phyloP scores from a whole-genome alignment of 1,140 invertebrate genomes.

The Papilio helenus region DNA sequence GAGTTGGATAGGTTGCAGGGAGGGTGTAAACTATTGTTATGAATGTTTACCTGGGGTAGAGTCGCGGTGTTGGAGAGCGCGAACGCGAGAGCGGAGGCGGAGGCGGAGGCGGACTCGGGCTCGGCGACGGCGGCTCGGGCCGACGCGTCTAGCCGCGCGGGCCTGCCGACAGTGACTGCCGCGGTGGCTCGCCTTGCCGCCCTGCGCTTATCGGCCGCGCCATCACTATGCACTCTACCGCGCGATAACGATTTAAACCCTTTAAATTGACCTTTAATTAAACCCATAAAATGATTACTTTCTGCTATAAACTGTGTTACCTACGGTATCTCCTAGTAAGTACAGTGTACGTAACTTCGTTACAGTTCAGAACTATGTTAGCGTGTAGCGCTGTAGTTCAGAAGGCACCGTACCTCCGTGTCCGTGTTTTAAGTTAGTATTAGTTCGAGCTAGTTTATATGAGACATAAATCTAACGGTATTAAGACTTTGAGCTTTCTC shows the following conservation, averaged over 20 bases:
- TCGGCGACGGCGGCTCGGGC: constrained; percentile 52
- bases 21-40: constrained; percentile 29
- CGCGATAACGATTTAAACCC: constrained; percentile 70
- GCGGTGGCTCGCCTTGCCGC: constrained; percentile 54
- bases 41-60: constrained; percentile 67
- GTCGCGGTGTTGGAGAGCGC: constrained; percentile 48
- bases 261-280: constrained; percentile 53
- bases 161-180: constrained; percentile 73
- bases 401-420: background rate
- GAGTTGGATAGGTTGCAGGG: constrained; percentile 38
- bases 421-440: background rate
- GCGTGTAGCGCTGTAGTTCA: constrained; percentile 8
- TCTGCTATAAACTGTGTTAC: constrained; percentile 25
- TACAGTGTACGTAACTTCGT: constrained; percentile 26
- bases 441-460: constrained; percentile 9
- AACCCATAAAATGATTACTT: constrained; percentile 33
- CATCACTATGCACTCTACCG: constrained; percentile 66
- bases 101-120: constrained; percentile 40
- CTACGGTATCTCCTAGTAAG: background rate
- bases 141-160: constrained; percentile 73
- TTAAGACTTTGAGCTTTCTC: constrained; percentile 11
- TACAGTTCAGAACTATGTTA: constrained; percentile 10
- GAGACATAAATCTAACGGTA: constrained; percentile 24
- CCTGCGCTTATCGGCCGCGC: constrained; percentile 70
- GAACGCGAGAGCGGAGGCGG: constrained; percentile 58